Evolutionary conservation across 2,888 invertebrate genomes (phyloP), one percentile per base, ranked within the genome.

Genomic region (Hesperia comma): DNA sequence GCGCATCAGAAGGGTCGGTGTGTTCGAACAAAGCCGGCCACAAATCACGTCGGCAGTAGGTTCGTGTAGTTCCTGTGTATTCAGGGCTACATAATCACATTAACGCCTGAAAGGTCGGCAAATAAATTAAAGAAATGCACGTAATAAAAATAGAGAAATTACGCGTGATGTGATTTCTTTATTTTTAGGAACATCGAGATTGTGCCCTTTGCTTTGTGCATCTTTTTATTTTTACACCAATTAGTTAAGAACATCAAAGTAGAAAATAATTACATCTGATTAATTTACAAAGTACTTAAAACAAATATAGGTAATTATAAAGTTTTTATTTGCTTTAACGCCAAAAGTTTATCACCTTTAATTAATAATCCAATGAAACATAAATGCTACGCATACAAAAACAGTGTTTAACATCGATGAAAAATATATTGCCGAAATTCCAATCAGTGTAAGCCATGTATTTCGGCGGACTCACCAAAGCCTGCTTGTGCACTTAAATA

Each of bases 401-500:
- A 37, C 12, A 3, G 3, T 37, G 3, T 12, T 37, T 2, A 17
- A 46, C 17, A 46, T 12, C 6, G n/a, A 12, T 4, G 7, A 15
- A 17, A 17, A 46, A 49, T 1, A 17, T 19, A 5, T 19, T 19
- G 4, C 12, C 4, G 17, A 19, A 49, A 49, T 19, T 49, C n/a
- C 19, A 49, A 49, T 49, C 5, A 14, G 12, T 61, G 33, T 19
- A 33, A 14, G 21, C 14, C 43, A 41, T 69, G 51, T 53, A 51
- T 57, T 62, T 58, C n/a, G 61, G 43, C 33, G 60, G 15, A 63
- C 60, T 66, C 33, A 61, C 66, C 66, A 54, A 66, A 21, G 10
- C 32, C 61, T 49, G 61, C n/a, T 7, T 51, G 49, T 61, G 64
- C 61, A 62, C 56, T 46, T 53, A 33, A 15, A 63, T 21, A 56